These are phyloP conservation scores for Rhabdomys pumilio DNA, from an alignment of 2,797 vertebrate species.

Conservation along the genomic window DNA sequence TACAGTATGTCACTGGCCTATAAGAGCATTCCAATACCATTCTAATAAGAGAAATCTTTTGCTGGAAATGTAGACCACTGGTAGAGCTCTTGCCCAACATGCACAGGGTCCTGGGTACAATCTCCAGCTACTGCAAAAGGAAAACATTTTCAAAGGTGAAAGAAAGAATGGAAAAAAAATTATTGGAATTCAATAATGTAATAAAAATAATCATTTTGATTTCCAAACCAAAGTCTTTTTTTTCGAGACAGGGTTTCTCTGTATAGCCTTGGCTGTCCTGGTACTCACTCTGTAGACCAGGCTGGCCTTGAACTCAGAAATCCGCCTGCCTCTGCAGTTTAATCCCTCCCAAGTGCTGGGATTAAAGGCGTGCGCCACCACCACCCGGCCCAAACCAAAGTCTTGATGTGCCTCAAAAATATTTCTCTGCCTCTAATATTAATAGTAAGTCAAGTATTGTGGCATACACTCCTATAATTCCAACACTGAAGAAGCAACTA, in stretches of 20 bases:
- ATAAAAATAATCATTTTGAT: constrained; percentile 40
- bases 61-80: not conserved
- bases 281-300: no score
- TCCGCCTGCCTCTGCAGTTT: no score
- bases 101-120: not conserved
- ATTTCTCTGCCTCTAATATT: constrained; percentile 51
- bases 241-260: no score
- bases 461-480: not conserved
- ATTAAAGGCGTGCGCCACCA: no score
- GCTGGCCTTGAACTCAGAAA: no score
- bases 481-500: not conserved
- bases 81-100: not conserved
- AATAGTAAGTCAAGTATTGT: not conserved
- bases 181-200: constrained; percentile 41
- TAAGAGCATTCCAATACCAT: not conserved
- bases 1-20: constrained; percentile 14
- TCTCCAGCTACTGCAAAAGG: not conserved
- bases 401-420: constrained; percentile 53
- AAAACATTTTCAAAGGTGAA: not conserved
- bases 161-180: not conserved
- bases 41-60: constrained; percentile 53
- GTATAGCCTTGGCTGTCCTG: no score
- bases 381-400: constrained; percentile 21
- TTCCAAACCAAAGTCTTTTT: constrained; percentile 51
- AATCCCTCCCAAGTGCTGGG: no score